Evolutionary conservation across 2,888 invertebrate genomes (phyloP), one percentile per base, ranked within the genome.

Genomic region (Malachius bipustulatus): DNA sequence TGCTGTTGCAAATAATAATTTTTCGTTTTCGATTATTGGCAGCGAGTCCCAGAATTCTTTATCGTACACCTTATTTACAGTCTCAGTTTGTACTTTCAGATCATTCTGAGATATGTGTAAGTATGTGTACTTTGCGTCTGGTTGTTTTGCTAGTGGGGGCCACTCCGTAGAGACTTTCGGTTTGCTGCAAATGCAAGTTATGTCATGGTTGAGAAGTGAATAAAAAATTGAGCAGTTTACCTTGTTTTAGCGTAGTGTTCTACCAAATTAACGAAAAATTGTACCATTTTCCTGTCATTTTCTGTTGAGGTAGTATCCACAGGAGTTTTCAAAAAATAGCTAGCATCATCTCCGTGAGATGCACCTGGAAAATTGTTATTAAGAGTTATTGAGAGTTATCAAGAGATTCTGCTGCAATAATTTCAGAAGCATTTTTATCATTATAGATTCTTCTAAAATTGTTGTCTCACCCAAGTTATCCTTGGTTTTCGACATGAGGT

Each of bases 311-410:
- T 51, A 4, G 61, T 52, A 41, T 64, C 51, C 10, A 60, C 41
- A 26, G 43, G 48, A 4, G 52, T 56, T 12, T 65, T 64, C 45
- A 73, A 61, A n/a, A 76, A 52, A 28, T 67, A 64, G 10, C 67
- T 44, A 1, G 71, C 62, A 44, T 78, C 77, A 43, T 78, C 77
- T 1, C 65, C 75, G 52, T 78, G 77, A 42, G 70, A 65, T n/a
- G 69, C 71, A 49, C 80, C 81, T 73, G 41, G 32, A 52, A 44
- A 36, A 15, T 19, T 19, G 6, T 8, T 19, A 19, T 8, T 19
- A 19, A 19, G 6, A 19, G n/a, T 19, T 19, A n/a, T n/a, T n/a
- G n/a, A n/a, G n/a, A n/a, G n/a, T n/a, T n/a, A n/a, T n/a, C n/a
- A n/a, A n/a, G n/a, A n/a, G n/a, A n/a, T n/a, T n/a, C n/a, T n/a